Percentiles rank a stretch among this genome's conserved stretches.
Evolutionary conservation across 2,888 invertebrate species (phyloP).

Genomic region (Eupeodes latifasciatus): DNA sequence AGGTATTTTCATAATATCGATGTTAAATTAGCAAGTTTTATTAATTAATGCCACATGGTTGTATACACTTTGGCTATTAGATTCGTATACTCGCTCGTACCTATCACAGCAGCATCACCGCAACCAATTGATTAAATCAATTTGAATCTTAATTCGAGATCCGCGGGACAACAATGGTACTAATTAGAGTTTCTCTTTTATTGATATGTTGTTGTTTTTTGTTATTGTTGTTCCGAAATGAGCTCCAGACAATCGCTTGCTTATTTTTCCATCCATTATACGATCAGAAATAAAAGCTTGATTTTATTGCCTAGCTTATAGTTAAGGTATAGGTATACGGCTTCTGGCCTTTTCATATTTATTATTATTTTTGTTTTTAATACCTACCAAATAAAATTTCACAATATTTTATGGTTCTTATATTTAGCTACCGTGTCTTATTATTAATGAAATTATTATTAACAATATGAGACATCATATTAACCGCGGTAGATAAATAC

Average conservation of each 20-base stretch:
- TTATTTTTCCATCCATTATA: not conserved
- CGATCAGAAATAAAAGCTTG: not conserved
- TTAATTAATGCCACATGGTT: constrained; percentile 72
- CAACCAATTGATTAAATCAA: constrained; percentile 69
- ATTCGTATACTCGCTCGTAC: not conserved
- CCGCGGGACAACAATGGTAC: constrained; percentile 16
- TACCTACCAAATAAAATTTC: not conserved
- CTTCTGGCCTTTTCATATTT: not conserved
- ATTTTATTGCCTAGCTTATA: constrained; percentile 1
- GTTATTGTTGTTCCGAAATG: not conserved
- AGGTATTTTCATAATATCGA: constrained; percentile 37
- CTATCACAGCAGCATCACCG: not conserved
- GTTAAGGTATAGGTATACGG: not conserved
- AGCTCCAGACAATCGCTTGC: not conserved
- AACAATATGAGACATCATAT: constrained; percentile 7
- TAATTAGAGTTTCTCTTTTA: constrained; percentile 68
- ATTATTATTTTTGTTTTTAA: not conserved
- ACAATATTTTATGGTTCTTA: not conserved
- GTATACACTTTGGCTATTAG: constrained; percentile 31
- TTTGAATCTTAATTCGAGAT: constrained; percentile 58
- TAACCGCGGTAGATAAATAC: not conserved
- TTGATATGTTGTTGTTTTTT: constrained; percentile 29
- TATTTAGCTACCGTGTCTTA: not conserved
- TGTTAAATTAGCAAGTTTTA: constrained; percentile 66
- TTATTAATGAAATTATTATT: constrained; percentile 7